A percentile compares a stretch with the other conserved stretches of the same genome.
phyloP scores from a whole-genome alignment of 2,797 vertebrate species.

The Chaenodraco wilsoni region DNA sequence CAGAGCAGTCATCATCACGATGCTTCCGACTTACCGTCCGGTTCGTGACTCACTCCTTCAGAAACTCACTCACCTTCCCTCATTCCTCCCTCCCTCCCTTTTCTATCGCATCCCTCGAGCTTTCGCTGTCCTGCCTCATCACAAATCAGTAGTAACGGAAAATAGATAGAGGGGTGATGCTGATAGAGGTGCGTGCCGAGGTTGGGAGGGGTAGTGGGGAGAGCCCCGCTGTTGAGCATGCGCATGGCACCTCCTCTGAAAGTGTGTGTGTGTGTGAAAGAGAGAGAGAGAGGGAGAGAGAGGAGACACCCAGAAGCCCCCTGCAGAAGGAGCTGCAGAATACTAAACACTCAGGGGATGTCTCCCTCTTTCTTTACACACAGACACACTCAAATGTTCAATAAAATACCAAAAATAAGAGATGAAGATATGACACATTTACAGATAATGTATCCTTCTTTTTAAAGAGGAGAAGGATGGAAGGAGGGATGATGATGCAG shows the following conservation, averaged over 20 bases:
- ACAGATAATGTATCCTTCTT: neutral
- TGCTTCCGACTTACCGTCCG: constrained; percentile 48
- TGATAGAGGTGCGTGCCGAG: constrained; percentile 40
- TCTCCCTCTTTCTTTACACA: constrained; percentile 28
- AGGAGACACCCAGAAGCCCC: constrained; percentile 54
- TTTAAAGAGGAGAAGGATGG: constrained; percentile 8
- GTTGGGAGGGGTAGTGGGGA: constrained; percentile 65
- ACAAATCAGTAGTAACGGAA: constrained; percentile 45
- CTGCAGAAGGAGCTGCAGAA: constrained; percentile 65
- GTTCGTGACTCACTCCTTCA: constrained; percentile 70
- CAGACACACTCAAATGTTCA: constrained; percentile 4
- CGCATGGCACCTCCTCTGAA: constrained; percentile 15
- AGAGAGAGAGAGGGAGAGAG: constrained; percentile 20
- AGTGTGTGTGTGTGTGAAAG: constrained; percentile 16
- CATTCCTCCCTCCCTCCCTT: neutral
- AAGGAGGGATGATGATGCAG: constrained; percentile 56
- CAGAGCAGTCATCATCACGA: constrained; percentile 45
- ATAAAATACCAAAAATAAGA: constrained; percentile 29
- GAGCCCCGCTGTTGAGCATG: constrained; percentile 58
- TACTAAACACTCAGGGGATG: constrained; percentile 66
- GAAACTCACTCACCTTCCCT: constrained; percentile 7
- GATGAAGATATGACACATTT: neutral
- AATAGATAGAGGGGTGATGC: constrained; percentile 37
- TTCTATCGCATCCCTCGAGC: constrained; percentile 30
- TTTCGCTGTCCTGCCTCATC: constrained; percentile 24